Evolutionary conservation across 2,797 vertebrate species (phyloP).

Genomic region (Falco biarmicus): DNA sequence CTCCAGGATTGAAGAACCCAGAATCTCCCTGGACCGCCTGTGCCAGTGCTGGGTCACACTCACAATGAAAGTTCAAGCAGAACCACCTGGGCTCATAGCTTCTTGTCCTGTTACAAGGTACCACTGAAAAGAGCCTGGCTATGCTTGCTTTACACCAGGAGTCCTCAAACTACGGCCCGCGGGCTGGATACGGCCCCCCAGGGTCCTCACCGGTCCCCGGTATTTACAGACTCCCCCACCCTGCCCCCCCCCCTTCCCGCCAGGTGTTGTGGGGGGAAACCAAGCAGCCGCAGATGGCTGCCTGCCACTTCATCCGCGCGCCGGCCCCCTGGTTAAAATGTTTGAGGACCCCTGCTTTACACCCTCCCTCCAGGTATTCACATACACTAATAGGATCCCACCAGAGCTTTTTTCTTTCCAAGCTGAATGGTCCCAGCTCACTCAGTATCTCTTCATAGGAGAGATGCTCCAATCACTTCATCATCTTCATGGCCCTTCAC

Average conservation of each 20-base stretch:
- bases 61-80: not conserved
- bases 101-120: not conserved
- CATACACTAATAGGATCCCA: not conserved
- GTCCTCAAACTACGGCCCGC: too few species aligned
- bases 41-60: not conserved
- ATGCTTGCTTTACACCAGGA: not conserved
- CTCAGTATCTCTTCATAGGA: not conserved
- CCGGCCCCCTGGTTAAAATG: too few species aligned
- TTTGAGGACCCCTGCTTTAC: too few species aligned
- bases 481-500: not conserved
- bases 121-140: not conserved
- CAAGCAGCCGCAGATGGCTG: too few species aligned
- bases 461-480: too few species aligned
- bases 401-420: not conserved
- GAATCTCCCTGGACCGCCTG: not conserved
- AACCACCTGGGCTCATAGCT: too few species aligned
- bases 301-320: too few species aligned
- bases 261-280: too few species aligned
- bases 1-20: not conserved
- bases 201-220: too few species aligned
- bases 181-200: too few species aligned
- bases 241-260: too few species aligned
- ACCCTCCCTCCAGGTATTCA: not conserved
- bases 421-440: not conserved
- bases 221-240: too few species aligned